Conservation (phyloP, 2,797 vertebrate species). For the Tympanoctomys barrerae region DNA sequence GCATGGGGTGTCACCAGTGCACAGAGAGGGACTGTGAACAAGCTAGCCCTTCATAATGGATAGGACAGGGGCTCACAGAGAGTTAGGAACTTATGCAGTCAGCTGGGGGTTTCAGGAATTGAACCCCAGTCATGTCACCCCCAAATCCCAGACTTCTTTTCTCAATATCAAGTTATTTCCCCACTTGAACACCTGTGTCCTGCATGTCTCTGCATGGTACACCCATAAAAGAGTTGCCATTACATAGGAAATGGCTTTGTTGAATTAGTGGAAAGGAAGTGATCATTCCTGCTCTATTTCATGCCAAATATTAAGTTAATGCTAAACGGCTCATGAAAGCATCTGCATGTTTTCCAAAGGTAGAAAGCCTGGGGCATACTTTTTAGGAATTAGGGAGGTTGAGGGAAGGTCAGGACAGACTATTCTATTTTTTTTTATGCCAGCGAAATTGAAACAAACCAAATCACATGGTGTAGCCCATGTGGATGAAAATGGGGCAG, state of each 20-base stretch:
- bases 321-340: constrained; percentile 31
- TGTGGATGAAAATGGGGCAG: background rate
- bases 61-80: background rate
- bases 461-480: background rate
- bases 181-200: background rate
- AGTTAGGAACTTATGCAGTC: background rate
- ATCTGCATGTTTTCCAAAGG: constrained; percentile 56
- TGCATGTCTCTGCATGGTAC: background rate
- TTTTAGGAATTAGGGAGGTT: constrained; percentile 25
- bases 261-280: constrained; percentile 11
- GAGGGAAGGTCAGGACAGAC: background rate
- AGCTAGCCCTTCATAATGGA: background rate
- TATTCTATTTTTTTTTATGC: constrained; percentile 5
- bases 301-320: constrained; percentile 39
- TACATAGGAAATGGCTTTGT: constrained; percentile 2
- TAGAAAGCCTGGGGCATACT: background rate
- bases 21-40: background rate
- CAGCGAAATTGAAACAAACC: background rate
- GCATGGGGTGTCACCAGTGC: background rate
- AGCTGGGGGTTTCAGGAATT: background rate
- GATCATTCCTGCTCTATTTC: constrained; percentile 36
- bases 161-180: background rate
- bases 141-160: background rate
- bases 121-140: background rate
- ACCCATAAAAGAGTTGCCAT: background rate